A percentile compares a stretch with the other conserved stretches of the same genome.
phyloP scores from a whole-genome alignment of 2,888 invertebrate species.

The Dolichopus griseipennis region DNA sequence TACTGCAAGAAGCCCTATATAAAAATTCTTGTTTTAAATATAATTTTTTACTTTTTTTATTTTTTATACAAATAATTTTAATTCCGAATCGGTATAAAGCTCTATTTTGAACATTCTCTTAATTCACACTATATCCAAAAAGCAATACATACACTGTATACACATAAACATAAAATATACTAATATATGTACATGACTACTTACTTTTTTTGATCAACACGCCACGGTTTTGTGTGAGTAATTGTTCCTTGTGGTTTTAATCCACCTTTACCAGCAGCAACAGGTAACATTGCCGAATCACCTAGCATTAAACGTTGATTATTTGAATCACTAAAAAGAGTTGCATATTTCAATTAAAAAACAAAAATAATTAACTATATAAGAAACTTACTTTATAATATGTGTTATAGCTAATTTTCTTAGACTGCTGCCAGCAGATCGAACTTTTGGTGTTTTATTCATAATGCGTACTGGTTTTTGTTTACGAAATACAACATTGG shows the following conservation, averaged over 20 bases:
- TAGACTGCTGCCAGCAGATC: conserved; percentile 69
- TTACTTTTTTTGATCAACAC: conserved; percentile 84
- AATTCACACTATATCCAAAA: too few relatives aligned
- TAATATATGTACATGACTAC: conserved; percentile 25
- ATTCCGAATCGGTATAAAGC: too few relatives aligned
- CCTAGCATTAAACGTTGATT: conserved; percentile 86
- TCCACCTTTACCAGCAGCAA: conserved; percentile 65
- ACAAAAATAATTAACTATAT: too few relatives aligned
- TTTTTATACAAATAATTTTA: too few relatives aligned
- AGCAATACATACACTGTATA: too few relatives aligned
- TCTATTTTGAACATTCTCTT: too few relatives aligned
- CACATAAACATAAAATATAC: too few relatives aligned
- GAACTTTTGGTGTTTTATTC: conserved; percentile 71
- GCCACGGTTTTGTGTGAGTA: conserved; percentile 76
- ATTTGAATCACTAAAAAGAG: conserved; percentile 71
- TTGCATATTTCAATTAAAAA: background rate
- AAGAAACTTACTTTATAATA: conserved; percentile 65
- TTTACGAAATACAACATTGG: conserved; percentile 70
- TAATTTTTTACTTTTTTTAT: too few relatives aligned
- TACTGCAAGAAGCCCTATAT: too few relatives aligned
- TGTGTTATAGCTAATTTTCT: conserved; percentile 74
- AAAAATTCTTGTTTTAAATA: too few relatives aligned
- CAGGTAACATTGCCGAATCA: conserved; percentile 87
- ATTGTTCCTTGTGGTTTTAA: conserved; percentile 81
- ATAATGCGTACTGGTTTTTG: conserved; percentile 74